phyloP scores from a whole-genome alignment of 2,113 vertebrate genomes.

The Archilochus colubris region DNA sequence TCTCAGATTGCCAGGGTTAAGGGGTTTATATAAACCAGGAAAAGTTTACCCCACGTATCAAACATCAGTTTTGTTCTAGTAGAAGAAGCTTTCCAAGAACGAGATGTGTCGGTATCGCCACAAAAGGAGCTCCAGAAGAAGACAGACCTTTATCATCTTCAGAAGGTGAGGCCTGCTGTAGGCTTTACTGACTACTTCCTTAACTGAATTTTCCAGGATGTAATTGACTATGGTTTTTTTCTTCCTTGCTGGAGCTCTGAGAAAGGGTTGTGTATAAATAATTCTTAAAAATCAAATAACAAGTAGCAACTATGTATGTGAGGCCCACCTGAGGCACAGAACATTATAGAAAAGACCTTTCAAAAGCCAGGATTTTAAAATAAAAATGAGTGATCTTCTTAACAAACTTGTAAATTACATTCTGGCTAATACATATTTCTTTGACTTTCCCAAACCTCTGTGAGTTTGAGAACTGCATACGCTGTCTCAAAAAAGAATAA shows the following conservation, averaged over 20 bases:
- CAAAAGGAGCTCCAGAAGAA: slow-evolving; percentile 87
- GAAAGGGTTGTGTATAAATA: not conserved
- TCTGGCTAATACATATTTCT: not conserved
- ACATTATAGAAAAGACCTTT: not conserved
- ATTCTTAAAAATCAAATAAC: not conserved
- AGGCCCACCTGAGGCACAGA: not conserved
- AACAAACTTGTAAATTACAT: slow-evolving; percentile 41
- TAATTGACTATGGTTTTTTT: not conserved
- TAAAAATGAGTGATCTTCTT: not conserved
- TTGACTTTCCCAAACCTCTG: not conserved
- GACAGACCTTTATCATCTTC: slow-evolving; percentile 94
- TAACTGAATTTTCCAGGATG: not conserved
- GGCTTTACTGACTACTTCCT: not conserved
- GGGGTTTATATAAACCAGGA: not conserved
- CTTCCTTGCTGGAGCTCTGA: slow-evolving; percentile 21
- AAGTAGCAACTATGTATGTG: not conserved
- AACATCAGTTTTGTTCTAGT: slow-evolving; percentile 51
- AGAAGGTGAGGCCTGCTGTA: slow-evolving; percentile 82
- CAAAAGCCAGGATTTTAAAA: not conserved
- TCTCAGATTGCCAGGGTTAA: not conserved
- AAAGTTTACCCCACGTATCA: not conserved
- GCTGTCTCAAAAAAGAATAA: slow-evolving; percentile 14
- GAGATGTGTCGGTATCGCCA: slow-evolving; percentile 72
- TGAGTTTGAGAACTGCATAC: not conserved
- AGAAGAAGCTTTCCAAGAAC: slow-evolving; percentile 69